Evolutionary conservation across 1,140 invertebrate genomes (phyloP).

Genomic region (Drosophila leontia): DNA sequence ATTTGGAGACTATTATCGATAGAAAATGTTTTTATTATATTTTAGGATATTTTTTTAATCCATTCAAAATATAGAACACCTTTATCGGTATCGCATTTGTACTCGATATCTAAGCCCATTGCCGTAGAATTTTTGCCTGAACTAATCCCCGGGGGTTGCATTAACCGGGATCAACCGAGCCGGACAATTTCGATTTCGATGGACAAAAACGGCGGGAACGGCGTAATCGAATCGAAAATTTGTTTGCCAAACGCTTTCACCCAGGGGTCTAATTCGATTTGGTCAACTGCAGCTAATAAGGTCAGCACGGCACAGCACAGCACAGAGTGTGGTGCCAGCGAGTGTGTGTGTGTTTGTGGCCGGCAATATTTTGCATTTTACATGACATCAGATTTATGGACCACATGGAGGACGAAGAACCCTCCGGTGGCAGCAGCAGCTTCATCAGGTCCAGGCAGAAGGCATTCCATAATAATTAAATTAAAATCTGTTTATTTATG

Average conservation of each 20-base stretch:
- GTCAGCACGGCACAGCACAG: conserved; percentile 22
- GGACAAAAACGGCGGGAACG: conserved; percentile 12
- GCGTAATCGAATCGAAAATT: conserved; percentile 69
- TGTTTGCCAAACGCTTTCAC: conserved; percentile 60
- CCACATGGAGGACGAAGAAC: conserved; percentile 27
- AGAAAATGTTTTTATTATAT: too few relatives aligned
- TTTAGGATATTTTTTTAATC: neutral
- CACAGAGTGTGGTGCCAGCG: conserved; percentile 10
- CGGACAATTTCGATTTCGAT: conserved; percentile 38
- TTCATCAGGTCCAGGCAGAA: conserved; percentile 28
- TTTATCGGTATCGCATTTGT: neutral
- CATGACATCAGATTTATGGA: conserved; percentile 68
- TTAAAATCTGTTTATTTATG: conserved; percentile 68
- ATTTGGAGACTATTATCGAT: too few relatives aligned
- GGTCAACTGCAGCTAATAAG: conserved; percentile 67
- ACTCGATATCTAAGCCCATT: neutral
- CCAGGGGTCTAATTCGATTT: conserved; percentile 78
- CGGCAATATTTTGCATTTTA: conserved; percentile 55
- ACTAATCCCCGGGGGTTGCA: conserved; percentile 8
- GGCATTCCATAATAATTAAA: conserved; percentile 59
- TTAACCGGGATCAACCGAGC: conserved; percentile 57
- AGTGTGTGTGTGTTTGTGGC: conserved; percentile 21
- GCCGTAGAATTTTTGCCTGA: neutral
- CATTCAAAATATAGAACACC: neutral
- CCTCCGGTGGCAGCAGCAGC: conserved; percentile 7